phyloP scores from a whole-genome alignment of 2,888 invertebrate species.

The Amorpha juglandis region DNA sequence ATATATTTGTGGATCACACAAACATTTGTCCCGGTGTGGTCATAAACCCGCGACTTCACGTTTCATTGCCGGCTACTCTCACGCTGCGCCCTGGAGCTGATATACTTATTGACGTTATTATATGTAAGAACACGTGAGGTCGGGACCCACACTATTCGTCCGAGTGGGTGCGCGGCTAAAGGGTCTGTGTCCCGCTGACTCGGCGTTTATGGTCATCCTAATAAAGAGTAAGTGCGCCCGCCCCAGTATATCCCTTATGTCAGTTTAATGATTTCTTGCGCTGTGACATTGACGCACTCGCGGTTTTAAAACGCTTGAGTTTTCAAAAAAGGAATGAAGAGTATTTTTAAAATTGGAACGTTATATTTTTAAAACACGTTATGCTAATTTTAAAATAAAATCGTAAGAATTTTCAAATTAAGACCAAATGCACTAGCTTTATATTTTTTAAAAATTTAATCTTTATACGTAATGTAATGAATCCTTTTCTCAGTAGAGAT shows the following conservation, averaged over 20 bases:
- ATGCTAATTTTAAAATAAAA: too few species aligned
- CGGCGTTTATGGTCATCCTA: conserved; percentile 57
- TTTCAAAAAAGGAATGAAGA: background rate
- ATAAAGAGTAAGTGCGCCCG: conserved; percentile 54
- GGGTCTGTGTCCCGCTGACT: conserved; percentile 48
- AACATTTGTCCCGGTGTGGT: too few species aligned
- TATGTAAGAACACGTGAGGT: background rate
- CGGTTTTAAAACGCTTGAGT: conserved; percentile 31
- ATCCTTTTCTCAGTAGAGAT: too few species aligned
- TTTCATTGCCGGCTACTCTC: too few species aligned
- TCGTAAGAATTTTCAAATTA: too few species aligned
- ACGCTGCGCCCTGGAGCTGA: too few species aligned
- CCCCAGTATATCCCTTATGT: conserved; percentile 51
- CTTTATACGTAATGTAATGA: too few species aligned
- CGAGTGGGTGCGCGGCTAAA: conserved; percentile 13
- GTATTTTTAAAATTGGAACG: background rate
- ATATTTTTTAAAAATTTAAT: too few species aligned
- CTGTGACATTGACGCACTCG: conserved; percentile 41
- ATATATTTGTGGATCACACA: too few species aligned
- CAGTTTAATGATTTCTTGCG: conserved; percentile 57
- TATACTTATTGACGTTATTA: too few species aligned
- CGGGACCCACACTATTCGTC: conserved; percentile 4
- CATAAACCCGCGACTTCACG: too few species aligned
- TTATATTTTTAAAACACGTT: background rate
- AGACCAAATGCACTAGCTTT: too few species aligned